Base-by-base conservation (phyloP, 2,113 vertebrate genomes). In the Eurypyga helias region DNA sequence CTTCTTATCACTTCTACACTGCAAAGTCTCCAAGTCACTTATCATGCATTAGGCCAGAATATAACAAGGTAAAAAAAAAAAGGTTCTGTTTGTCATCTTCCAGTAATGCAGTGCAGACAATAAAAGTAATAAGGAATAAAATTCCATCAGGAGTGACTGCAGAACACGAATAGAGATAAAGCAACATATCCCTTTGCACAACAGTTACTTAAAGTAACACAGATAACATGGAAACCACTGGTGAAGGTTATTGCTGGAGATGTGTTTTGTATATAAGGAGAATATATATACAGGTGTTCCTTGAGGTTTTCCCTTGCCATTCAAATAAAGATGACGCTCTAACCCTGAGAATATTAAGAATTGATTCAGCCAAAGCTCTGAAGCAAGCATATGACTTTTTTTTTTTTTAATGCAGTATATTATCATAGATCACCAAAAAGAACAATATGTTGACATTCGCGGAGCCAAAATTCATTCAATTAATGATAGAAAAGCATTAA, bases 391-490 rank as follows among this genome's bases (percentile, higher is more conserved):
- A 3, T 15, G 36, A 45, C 12, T 24, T 46, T 64, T 66, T 79
- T 38, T 5, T n/a, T n/a, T n/a, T n/a, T n/a, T n/a, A 58, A 60
- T 23, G 16, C 6, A 67, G 31, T 36, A 20, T 43, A 55, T 60
- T 65, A 55, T 61, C 77, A 26, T 49, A 89, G 36, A 70, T 78
- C 66, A 76, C 70, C 33, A 92, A 84, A 95, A 49, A 90, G 79
- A 95, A 65, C 52, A 87, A 69, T 31, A 11, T 31, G 80, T 70
- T 58, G 49, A 83, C 43, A 71, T 28, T 43, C 25, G 12, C 8
- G 29, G 9, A 70, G 9, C 19, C 51, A 29, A 67, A 81, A 87
- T 25, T 48, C 33, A 55, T 51, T 51, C 52, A 84, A 77, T 62
- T 29, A 62, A 10, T 8, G 38, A 48, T 7, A 70, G 62, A 77